Conservation (phyloP, 92 coral and sea anemone species). For the Palythoa heliodiscus region DNA sequence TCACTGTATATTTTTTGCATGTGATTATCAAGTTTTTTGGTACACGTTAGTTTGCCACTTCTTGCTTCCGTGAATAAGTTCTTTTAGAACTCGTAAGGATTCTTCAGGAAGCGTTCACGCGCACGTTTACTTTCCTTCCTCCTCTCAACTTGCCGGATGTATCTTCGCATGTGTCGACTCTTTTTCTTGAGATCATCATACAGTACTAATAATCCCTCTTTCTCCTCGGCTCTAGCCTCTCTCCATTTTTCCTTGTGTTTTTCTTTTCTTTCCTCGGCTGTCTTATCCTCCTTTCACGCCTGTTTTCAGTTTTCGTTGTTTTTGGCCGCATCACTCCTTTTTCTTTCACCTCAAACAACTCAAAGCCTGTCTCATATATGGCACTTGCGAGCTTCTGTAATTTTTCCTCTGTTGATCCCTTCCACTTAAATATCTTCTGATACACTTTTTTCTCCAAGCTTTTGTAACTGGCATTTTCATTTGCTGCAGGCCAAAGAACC, state of each 20-base stretch:
- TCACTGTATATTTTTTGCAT: neutral
- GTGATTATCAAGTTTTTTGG: neutral
- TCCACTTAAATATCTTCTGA: conserved; percentile 17
- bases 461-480: conserved; percentile 25
- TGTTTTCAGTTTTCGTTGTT: conserved; percentile 8
- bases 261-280: conserved; percentile 15
- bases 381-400: conserved; percentile 7
- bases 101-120: neutral
- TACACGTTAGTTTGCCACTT: neutral
- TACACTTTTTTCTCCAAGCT: conserved; percentile 21
- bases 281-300: conserved; percentile 9
- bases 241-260: neutral
- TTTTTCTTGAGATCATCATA: conserved; percentile 4
- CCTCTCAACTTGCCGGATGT: conserved; percentile 1
- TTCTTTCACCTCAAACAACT: neutral
- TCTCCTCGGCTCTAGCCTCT: conserved; percentile 1
- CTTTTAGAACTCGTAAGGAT: conserved; percentile 19
- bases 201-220: neutral
- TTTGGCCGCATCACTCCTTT: neutral
- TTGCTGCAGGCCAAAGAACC: conserved; percentile 16
- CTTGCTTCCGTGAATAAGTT: neutral
- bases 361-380: neutral
- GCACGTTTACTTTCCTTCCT: neutral
- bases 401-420: conserved; percentile 8
- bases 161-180: neutral